Evolutionary conservation across 2,888 invertebrate species (phyloP).

Genomic region (Crossocerus cetratus): DNA sequence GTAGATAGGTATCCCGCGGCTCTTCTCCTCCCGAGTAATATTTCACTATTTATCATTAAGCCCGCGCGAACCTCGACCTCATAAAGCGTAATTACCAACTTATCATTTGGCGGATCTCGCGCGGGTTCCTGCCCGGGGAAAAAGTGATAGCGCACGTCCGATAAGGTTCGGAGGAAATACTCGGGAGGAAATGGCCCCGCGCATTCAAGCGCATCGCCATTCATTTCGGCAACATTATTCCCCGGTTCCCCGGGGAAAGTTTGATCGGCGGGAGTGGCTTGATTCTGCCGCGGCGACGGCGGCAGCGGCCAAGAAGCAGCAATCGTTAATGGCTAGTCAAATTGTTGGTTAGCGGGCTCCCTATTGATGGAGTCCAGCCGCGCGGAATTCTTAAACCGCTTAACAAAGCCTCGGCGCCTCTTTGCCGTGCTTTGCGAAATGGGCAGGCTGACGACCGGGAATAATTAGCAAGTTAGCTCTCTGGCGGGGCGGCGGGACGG

Average conservation of each 20-base stretch:
- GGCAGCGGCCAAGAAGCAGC: conserved; percentile 3
- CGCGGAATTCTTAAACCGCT: conserved; percentile 49
- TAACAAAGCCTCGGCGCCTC: conserved; percentile 36
- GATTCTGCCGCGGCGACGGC: background rate
- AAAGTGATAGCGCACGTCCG: background rate
- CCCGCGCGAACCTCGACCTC: no score
- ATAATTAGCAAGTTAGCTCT: conserved; percentile 46
- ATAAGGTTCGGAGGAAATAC: background rate
- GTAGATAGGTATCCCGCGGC: no score
- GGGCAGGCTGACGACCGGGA: conserved; percentile 15
- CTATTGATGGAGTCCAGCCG: conserved; percentile 43
- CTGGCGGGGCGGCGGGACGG: no score
- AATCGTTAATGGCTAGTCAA: conserved; percentile 18
- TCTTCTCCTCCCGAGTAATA: no score
- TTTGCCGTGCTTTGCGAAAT: conserved; percentile 4
- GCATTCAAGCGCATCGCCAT: background rate
- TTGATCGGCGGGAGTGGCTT: background rate
- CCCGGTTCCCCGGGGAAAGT: background rate
- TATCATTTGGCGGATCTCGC: no score
- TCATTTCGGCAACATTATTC: background rate
- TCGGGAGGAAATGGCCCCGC: background rate
- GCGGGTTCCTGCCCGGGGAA: no score
- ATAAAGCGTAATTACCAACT: no score
- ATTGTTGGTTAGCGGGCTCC: conserved; percentile 29
- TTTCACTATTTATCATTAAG: no score